Percentiles rank a stretch among this genome's conserved stretches.
These are phyloP conservation scores for Drosophila micromelanica DNA, from an alignment of 1,140 invertebrate genomes.

Conservation along the genomic window DNA sequence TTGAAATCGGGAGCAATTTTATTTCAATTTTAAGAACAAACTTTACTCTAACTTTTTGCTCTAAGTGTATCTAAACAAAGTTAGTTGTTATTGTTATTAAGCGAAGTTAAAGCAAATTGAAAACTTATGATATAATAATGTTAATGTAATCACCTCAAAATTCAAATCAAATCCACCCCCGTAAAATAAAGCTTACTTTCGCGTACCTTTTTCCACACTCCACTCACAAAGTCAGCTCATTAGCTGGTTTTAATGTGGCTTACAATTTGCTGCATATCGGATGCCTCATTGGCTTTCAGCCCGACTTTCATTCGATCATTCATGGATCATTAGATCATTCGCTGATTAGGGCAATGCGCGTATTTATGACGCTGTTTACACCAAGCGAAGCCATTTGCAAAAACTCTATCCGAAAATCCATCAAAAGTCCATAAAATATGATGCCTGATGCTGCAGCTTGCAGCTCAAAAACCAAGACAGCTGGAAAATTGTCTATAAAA, in stretches of 20 bases:
- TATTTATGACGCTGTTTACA: constrained; percentile 72
- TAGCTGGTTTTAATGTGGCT: constrained; percentile 14
- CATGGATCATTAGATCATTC: constrained; percentile 16
- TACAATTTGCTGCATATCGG: constrained; percentile 39
- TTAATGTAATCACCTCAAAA: neutral
- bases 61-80: no score
- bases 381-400: constrained; percentile 43
- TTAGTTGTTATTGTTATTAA: neutral
- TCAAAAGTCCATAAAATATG: constrained; percentile 65
- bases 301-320: constrained; percentile 39
- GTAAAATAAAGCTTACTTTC: neutral
- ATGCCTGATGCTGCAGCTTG: constrained; percentile 42
- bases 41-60: no score
- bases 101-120: neutral
- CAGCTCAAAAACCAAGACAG: constrained; percentile 34
- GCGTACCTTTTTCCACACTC: neutral
- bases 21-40: no score
- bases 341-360: constrained; percentile 59
- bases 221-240: neutral
- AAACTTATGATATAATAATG: neutral
- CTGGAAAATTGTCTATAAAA: constrained; percentile 72
- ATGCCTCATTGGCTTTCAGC: constrained; percentile 22
- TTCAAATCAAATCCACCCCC: neutral
- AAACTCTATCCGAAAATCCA: constrained; percentile 54
- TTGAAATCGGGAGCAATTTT: no score